Evolutionary conservation across 2,797 vertebrate species (phyloP).

Genomic region (Hyperoplus lanceolatus): DNA sequence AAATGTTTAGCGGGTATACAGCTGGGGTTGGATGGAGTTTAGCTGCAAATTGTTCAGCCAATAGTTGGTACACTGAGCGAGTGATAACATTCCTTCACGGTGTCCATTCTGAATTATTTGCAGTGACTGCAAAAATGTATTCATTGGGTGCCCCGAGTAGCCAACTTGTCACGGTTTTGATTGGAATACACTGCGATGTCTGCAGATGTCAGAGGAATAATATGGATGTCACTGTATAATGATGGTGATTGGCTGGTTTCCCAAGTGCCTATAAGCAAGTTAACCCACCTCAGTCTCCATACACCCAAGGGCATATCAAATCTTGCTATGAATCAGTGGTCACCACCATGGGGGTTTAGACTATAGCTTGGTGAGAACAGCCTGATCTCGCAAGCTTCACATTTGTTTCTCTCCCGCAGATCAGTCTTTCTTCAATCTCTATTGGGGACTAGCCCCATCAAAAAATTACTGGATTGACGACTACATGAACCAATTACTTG

Average conservation of each 20-base stretch:
- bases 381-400: too few species aligned
- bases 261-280: neutral
- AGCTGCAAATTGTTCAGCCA: slow-evolving; percentile 51
- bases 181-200: slow-evolving; percentile 41
- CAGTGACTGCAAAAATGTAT: slow-evolving; percentile 45
- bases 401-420: too few species aligned
- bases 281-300: neutral
- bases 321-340: neutral
- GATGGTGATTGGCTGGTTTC: neutral
- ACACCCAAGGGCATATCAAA: neutral
- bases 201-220: slow-evolving; percentile 27
- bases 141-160: slow-evolving; percentile 25
- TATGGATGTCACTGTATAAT: slow-evolving; percentile 2
- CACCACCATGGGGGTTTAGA: neutral
- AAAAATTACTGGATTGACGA: too few species aligned
- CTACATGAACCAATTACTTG: too few species aligned
- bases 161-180: slow-evolving; percentile 34
- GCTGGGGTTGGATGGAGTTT: slow-evolving; percentile 54
- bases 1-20: slow-evolving; percentile 30
- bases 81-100: slow-evolving; percentile 43
- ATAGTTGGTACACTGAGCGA: slow-evolving; percentile 31
- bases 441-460: too few species aligned
- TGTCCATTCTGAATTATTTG: slow-evolving; percentile 47
- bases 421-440: too few species aligned
- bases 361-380: too few species aligned